Percentiles rank a stretch among this genome's conserved stretches.
Evolutionary conservation across 2,888 invertebrate genomes (phyloP).

Genomic region (Ochlodes sylvanus): DNA sequence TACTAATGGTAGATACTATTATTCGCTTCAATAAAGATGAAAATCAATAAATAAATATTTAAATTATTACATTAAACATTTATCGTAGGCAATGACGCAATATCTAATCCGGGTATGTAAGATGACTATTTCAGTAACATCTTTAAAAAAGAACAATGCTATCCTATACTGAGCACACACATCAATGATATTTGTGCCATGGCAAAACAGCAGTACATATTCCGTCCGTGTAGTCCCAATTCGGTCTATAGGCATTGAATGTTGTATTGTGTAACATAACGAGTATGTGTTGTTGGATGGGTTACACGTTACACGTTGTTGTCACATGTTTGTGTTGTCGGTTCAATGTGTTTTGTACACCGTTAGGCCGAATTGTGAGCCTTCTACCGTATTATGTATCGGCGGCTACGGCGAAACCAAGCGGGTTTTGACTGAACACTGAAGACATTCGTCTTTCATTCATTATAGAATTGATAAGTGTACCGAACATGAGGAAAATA

Average conservation of each 20-base stretch:
- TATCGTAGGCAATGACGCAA: not conserved
- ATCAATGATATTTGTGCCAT: slow-evolving; percentile 38
- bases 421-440: too few species aligned
- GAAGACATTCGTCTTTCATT: too few species aligned
- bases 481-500: not conserved
- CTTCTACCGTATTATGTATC: slow-evolving; percentile 10
- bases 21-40: too few species aligned
- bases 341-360: slow-evolving; percentile 25
- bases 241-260: slow-evolving; percentile 62
- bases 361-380: slow-evolving; percentile 19
- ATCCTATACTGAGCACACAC: not conserved
- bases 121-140: slow-evolving; percentile 1
- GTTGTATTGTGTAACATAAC: slow-evolving; percentile 74
- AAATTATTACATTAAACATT: not conserved
- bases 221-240: slow-evolving; percentile 64
- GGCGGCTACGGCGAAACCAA: not conserved
- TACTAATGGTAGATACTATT: too few species aligned
- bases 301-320: slow-evolving; percentile 37
- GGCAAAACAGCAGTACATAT: slow-evolving; percentile 60
- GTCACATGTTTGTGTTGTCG: slow-evolving; percentile 39
- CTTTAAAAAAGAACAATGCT: slow-evolving; percentile 5
- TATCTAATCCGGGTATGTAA: too few species aligned
- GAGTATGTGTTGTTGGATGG: slow-evolving; percentile 43
- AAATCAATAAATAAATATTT: not conserved
- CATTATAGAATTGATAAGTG: not conserved